These are phyloP conservation scores for Sabatieria punctata DNA, from an alignment of 2,888 invertebrate species.

Conservation along the genomic window DNA sequence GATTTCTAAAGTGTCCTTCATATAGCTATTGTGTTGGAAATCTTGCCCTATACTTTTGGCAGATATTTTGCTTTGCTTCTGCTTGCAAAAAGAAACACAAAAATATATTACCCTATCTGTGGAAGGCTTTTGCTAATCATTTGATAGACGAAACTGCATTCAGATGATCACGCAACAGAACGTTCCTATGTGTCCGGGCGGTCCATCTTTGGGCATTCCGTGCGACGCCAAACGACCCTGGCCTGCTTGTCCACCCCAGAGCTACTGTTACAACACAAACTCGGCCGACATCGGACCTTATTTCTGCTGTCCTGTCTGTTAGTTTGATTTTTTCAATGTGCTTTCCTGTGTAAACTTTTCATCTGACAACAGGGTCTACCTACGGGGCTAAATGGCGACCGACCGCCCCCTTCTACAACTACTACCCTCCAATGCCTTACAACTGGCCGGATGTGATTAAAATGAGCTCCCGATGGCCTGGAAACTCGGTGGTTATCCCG, in stretches of 20 bases:
- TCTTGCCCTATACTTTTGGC: too few relatives aligned
- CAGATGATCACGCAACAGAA: too few relatives aligned
- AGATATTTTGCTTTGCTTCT: too few relatives aligned
- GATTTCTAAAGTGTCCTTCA: too few relatives aligned
- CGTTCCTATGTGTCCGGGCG: constrained; percentile 5
- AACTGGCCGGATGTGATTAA: constrained; percentile 20
- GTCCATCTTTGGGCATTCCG: constrained; percentile 22
- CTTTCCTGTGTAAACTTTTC: too few relatives aligned
- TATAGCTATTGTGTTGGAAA: too few relatives aligned
- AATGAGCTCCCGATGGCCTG: not conserved
- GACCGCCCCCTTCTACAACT: constrained; percentile 30
- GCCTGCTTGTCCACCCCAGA: constrained; percentile 31
- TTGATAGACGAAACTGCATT: too few relatives aligned
- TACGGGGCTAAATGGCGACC: constrained; percentile 30
- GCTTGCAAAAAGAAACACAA: too few relatives aligned
- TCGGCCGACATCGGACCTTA: constrained; percentile 31
- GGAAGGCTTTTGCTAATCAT: too few relatives aligned
- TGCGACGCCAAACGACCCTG: constrained; percentile 31
- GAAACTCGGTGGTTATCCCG: too few relatives aligned
- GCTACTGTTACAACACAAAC: constrained; percentile 31
- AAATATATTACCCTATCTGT: too few relatives aligned
- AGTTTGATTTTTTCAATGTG: constrained; percentile 14
- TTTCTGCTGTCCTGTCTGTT: constrained; percentile 30
- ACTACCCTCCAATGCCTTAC: constrained; percentile 29
- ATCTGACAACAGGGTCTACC: constrained; percentile 30